Conservation (phyloP, 2,888 invertebrate species). For the Lepidocyrtoides sp. region DNA sequence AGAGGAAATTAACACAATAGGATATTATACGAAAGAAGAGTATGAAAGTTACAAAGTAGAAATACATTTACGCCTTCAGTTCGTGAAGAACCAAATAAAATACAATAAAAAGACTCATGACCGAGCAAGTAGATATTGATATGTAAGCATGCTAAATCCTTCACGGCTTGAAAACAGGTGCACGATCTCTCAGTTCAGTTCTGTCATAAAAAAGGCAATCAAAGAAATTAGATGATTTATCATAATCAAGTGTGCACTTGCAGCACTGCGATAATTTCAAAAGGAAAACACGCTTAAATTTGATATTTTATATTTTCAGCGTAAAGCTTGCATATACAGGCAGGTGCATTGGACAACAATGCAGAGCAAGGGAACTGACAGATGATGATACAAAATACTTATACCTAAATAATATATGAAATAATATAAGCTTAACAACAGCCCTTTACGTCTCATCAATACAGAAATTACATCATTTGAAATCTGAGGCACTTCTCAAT, state of each 20-base stretch:
- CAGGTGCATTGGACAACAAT: constrained; percentile 11
- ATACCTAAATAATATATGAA: not conserved
- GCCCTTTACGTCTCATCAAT: constrained; percentile 19
- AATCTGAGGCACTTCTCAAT: constrained; percentile 11
- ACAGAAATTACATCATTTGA: constrained; percentile 59
- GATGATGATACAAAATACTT: not conserved
- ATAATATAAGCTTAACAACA: not conserved
- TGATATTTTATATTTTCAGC: not conserved
- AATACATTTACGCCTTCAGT: not conserved
- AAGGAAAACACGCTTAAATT: not conserved
- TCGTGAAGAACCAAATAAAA: not conserved
- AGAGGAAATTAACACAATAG: constrained; percentile 11
- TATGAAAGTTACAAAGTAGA: not conserved
- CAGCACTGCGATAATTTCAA: not conserved
- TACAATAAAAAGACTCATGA: constrained; percentile 8
- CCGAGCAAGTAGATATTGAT: not conserved
- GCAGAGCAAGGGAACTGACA: constrained; percentile 5
- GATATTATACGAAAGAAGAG: not conserved
- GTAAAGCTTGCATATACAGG: not conserved
- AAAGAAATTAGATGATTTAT: constrained; percentile 74
- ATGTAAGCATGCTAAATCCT: not conserved
- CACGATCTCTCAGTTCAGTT: constrained; percentile 30
- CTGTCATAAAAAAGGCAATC: constrained; percentile 64
- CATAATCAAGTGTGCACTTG: constrained; percentile 61
- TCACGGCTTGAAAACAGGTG: constrained; percentile 40